A percentile compares a stretch with the other conserved stretches of the same genome.
phyloP scores from a whole-genome alignment of 2,113 vertebrate species.

The Nycticryphes semicollaris region DNA sequence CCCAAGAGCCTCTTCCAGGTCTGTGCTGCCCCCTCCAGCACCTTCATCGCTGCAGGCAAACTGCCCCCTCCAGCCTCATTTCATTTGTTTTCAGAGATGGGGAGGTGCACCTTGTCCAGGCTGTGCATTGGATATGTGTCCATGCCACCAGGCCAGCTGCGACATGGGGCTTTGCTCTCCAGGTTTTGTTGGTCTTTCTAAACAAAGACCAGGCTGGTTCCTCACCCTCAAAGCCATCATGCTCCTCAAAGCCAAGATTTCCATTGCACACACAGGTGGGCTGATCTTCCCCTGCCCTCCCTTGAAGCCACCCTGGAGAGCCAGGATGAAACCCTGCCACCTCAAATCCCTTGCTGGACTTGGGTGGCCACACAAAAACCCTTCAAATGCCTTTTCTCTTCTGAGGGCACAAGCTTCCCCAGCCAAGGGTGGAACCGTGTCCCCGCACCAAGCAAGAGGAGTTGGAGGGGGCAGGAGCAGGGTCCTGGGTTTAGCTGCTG shows the following conservation, averaged over 20 bases:
- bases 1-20: neutral
- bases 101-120: neutral
- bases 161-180: neutral
- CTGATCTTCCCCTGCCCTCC: neutral
- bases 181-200: neutral
- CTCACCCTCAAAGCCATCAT: neutral
- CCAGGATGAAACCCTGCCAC: neutral
- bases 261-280: accelerated
- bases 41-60: neutral
- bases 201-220: neutral
- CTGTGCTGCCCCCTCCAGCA: neutral
- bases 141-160: accelerated
- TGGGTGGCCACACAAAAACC: neutral
- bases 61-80: neutral
- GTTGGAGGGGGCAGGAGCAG: neutral
- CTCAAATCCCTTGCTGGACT: accelerated
- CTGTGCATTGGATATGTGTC: neutral
- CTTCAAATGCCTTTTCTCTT: neutral
- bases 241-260: neutral
- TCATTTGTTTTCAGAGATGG: neutral
- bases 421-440: neutral
- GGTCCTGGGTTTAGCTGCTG: neutral
- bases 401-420: accelerated
- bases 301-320: accelerated
- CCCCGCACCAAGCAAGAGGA: neutral